These are phyloP conservation scores for Macrophya alboannulata DNA, from an alignment of 2,888 invertebrate genomes.

Conservation along the genomic window DNA sequence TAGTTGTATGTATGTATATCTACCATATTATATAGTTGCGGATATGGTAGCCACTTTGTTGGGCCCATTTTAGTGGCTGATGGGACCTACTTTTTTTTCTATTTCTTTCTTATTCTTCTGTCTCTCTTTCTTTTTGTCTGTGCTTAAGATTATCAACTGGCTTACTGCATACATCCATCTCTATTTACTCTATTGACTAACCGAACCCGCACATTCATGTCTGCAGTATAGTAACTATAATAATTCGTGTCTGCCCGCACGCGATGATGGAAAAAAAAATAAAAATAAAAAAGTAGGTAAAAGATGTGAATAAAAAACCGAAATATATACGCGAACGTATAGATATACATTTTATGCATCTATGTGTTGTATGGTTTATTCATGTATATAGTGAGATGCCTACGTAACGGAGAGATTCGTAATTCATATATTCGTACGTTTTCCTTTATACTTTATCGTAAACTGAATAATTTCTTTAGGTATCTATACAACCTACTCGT, in stretches of 20 bases:
- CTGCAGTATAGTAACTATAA: background rate
- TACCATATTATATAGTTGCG: background rate
- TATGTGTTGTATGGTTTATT: background rate
- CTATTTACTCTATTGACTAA: background rate
- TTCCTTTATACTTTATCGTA: background rate
- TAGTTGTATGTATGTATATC: background rate
- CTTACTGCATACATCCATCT: constrained; percentile 1
- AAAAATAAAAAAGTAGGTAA: background rate
- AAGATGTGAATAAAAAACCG: no score
- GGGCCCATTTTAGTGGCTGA: constrained; percentile 12
- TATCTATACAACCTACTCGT: no score
- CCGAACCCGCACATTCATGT: background rate
- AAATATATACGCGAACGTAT: background rate
- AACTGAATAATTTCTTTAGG: no score
- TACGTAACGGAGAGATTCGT: background rate
- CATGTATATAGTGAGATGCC: background rate
- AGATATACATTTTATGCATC: background rate
- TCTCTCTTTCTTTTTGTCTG: background rate
- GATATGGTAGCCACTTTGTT: background rate
- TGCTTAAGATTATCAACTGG: background rate
- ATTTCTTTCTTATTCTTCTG: background rate
- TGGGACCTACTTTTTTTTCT: constrained; percentile 13
- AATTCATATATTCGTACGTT: background rate
- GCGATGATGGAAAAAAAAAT: background rate
- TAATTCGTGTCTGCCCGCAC: background rate